A percentile compares a stretch with the other conserved stretches of the same genome.
phyloP scores from a whole-genome alignment of 2,888 invertebrate genomes.

The Apocheima hispidaria region DNA sequence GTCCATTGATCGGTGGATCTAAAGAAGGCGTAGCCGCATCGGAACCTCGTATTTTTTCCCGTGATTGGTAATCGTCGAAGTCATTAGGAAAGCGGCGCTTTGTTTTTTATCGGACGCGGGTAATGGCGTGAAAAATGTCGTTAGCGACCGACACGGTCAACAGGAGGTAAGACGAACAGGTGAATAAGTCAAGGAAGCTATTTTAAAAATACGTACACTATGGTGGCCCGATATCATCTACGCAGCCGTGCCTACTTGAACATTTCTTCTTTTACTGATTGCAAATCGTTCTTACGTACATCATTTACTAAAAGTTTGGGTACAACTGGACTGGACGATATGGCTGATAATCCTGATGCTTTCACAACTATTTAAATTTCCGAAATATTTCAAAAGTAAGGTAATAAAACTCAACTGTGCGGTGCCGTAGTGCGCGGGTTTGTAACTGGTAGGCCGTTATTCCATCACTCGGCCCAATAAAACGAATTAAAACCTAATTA shows the following conservation, averaged over 20 bases:
- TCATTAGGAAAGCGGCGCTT: slow-evolving; percentile 70
- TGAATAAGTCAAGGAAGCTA: slow-evolving; percentile 3
- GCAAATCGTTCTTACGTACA: too few relatives aligned
- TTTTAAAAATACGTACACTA: not conserved
- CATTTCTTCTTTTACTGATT: too few relatives aligned
- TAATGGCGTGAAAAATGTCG: slow-evolving; percentile 77
- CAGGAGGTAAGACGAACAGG: slow-evolving; percentile 46
- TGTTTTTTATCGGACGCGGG: slow-evolving; percentile 70
- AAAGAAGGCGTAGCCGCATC: slow-evolving; percentile 30
- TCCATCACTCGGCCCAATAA: slow-evolving; percentile 80
- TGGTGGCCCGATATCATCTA: too few relatives aligned
- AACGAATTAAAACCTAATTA: slow-evolving; percentile 86
- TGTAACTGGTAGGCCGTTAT: slow-evolving; percentile 69
- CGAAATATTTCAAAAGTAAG: slow-evolving; percentile 35
- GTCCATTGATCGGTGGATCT: slow-evolving; percentile 25
- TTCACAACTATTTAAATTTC: not conserved
- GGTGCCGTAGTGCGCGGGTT: slow-evolving; percentile 45
- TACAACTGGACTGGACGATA: too few relatives aligned
- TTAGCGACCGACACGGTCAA: slow-evolving; percentile 56
- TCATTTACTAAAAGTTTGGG: too few relatives aligned
- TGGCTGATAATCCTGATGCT: not conserved
- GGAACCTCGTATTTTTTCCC: slow-evolving; percentile 58
- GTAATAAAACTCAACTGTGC: slow-evolving; percentile 48
- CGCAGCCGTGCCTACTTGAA: too few relatives aligned
- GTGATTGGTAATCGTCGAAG: slow-evolving; percentile 77